These are phyloP conservation scores for Pteropus rufus DNA, from an alignment of 2,797 vertebrate genomes.

Conservation along the genomic window DNA sequence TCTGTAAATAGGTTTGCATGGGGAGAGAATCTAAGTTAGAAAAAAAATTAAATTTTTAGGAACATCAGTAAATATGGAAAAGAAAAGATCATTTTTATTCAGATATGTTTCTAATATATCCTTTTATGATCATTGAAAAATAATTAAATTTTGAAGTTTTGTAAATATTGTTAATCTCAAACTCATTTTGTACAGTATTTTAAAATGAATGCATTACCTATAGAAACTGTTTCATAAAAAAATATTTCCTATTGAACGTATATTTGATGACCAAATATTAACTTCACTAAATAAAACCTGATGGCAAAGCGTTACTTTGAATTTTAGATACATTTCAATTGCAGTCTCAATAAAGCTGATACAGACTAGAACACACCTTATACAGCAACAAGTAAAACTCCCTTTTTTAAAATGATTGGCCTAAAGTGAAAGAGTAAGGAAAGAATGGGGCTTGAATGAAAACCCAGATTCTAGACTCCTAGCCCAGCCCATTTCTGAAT, in stretches of 20 bases:
- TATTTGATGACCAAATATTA: background rate
- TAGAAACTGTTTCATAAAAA: background rate
- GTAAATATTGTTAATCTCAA: background rate
- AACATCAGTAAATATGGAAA: constrained; percentile 6
- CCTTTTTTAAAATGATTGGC: background rate
- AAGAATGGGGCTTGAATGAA: background rate
- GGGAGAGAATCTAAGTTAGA: background rate
- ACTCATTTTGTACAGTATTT: background rate
- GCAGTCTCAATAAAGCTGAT: background rate
- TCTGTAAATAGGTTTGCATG: constrained; percentile 18
- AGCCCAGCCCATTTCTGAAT: background rate
- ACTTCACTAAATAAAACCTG: background rate
- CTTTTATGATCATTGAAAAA: background rate
- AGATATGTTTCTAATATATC: background rate
- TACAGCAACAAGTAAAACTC: background rate
- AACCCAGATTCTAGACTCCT: background rate
- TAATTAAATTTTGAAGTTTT: constrained; percentile 15
- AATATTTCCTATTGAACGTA: background rate
- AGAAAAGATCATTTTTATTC: background rate
- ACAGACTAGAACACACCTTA: background rate
- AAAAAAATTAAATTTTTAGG: background rate
- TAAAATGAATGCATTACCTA: background rate
- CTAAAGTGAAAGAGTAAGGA: background rate
- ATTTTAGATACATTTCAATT: background rate
- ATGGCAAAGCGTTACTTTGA: background rate